phyloP scores from a whole-genome alignment of 2,113 vertebrate genomes.

The Astur gentilis region DNA sequence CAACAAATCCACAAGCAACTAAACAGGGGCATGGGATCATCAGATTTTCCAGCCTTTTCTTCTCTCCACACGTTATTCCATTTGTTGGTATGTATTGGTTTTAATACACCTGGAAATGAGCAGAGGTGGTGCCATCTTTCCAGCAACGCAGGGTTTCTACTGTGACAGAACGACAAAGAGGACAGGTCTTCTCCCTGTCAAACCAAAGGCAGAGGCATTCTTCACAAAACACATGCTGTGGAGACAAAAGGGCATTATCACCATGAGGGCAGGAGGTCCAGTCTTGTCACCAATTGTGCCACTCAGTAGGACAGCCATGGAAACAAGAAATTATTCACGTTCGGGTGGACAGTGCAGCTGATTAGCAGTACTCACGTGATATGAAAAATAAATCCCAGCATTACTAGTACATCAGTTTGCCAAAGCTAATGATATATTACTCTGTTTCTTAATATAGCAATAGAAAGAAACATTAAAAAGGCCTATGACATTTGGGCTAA shows the following conservation, averaged over 20 bases:
- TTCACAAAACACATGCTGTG: slow-evolving; percentile 95
- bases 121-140: slow-evolving; percentile 96
- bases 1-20: not conserved
- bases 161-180: slow-evolving; percentile 87
- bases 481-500: not conserved
- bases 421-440: not conserved
- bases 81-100: accelerated
- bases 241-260: not conserved
- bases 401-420: not conserved
- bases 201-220: slow-evolving; percentile 97
- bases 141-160: slow-evolving; percentile 90
- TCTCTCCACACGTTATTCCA: accelerated
- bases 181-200: slow-evolving; percentile 92
- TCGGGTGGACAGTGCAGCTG: not conserved
- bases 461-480: not conserved
- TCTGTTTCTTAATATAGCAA: not conserved
- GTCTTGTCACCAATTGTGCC: not conserved
- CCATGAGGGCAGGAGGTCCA: not conserved
- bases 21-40: accelerated
- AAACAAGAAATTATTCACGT: not conserved
- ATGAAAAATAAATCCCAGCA: not conserved
- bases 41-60: not conserved
- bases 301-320: not conserved
- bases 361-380: accelerated
- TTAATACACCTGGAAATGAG: slow-evolving; percentile 96